Conservation (phyloP, 2,113 vertebrate genomes). For the Oncorhynchus masou region DNA sequence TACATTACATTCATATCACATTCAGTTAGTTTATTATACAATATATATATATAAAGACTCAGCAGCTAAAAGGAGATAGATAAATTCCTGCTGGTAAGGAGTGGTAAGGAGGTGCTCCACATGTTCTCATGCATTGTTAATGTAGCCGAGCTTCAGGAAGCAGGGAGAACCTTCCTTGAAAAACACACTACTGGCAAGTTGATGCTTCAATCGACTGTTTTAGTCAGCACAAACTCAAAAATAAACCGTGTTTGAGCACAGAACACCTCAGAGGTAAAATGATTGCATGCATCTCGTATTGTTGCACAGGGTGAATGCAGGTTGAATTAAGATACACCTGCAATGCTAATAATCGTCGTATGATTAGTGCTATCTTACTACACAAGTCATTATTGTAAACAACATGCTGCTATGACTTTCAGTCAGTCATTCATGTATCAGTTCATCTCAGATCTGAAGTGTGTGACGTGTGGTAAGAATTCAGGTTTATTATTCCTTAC, state of each 20-base stretch:
- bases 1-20: neutral
- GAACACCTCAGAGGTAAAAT: constrained; percentile 23
- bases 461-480: neutral
- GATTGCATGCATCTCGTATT: constrained; percentile 30
- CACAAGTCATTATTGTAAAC: constrained; percentile 46
- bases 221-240: constrained; percentile 6
- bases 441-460: neutral
- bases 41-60: neutral
- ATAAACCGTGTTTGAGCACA: constrained; percentile 19
- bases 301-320: constrained; percentile 23
- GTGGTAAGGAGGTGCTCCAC: neutral
- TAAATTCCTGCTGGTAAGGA: neutral
- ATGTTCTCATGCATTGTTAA: constrained; percentile 9
- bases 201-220: constrained; percentile 22
- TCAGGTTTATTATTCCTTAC: neutral
- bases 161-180: neutral
- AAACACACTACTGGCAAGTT: constrained; percentile 19
- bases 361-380: constrained; percentile 31
- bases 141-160: neutral
- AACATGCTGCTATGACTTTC: constrained; percentile 27
- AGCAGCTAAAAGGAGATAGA: neutral
- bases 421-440: neutral
- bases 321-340: constrained; percentile 47
- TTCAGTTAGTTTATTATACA: neutral
- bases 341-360: constrained; percentile 41